Percentiles rank a stretch among this genome's conserved stretches.
phyloP scores from a whole-genome alignment of 1,140 invertebrate genomes.

The Dreissena polymorpha region DNA sequence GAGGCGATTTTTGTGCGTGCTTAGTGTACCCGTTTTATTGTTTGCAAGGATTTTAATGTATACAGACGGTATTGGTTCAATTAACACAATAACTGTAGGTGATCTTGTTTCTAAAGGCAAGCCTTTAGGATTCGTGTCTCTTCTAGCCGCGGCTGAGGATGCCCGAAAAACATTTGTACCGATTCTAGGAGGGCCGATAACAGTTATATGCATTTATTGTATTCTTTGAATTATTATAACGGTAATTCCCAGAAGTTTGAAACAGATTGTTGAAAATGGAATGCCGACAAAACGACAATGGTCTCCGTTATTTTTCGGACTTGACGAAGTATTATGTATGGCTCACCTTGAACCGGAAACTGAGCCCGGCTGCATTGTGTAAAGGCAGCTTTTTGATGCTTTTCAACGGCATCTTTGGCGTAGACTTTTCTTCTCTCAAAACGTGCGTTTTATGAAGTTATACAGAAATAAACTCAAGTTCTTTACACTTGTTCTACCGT shows the following conservation, averaged over 20 bases:
- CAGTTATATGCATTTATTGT: conserved; percentile 19
- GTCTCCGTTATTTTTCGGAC: conserved; percentile 1
- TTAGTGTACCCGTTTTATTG: too few relatives aligned
- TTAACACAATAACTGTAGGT: not conserved
- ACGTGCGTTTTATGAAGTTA: not conserved
- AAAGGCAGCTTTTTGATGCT: conserved; percentile 15
- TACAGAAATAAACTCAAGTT: not conserved
- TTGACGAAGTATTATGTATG: conserved; percentile 5
- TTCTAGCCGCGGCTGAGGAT: conserved; percentile 1
- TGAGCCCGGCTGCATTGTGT: not conserved
- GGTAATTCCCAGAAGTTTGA: conserved; percentile 21
- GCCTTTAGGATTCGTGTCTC: conserved; percentile 20
- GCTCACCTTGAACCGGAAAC: not conserved
- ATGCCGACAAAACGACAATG: not conserved
- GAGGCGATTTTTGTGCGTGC: not conserved
- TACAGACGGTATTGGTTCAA: not conserved
- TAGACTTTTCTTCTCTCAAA: conserved; percentile 15
- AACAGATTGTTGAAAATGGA: conserved; percentile 30
- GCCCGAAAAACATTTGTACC: conserved; percentile 26
- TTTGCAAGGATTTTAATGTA: not conserved
- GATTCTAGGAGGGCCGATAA: conserved; percentile 26
- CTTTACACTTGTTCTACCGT: not conserved
- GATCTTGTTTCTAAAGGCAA: conserved; percentile 14
- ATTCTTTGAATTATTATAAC: conserved; percentile 1
- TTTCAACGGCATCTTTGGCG: not conserved